phyloP scores from a whole-genome alignment of 2,797 vertebrate genomes.

The Tamandua tetradactyla region DNA sequence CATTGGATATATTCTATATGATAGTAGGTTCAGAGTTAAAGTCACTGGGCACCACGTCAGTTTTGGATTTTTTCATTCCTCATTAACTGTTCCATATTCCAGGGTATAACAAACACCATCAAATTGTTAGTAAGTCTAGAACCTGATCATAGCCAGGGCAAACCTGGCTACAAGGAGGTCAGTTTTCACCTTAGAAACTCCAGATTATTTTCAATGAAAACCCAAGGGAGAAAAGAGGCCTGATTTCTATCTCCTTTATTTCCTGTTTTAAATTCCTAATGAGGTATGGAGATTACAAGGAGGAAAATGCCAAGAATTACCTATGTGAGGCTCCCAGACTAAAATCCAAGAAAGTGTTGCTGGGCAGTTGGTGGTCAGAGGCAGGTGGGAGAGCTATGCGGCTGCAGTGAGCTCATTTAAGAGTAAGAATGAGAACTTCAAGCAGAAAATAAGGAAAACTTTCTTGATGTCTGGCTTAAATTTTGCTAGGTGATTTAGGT shows the following conservation, averaged over 20 bases:
- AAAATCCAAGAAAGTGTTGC: background rate
- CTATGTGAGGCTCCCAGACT: background rate
- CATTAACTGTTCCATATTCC: background rate
- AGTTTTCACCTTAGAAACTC: conserved; percentile 2
- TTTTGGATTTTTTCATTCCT: background rate
- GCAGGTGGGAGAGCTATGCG: background rate
- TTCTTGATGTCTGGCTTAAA: background rate
- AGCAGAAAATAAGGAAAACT: background rate
- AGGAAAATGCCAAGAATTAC: background rate
- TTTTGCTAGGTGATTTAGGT: background rate
- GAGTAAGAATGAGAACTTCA: background rate
- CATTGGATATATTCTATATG: background rate
- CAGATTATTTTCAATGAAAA: conserved; percentile 12
- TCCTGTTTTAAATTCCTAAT: conserved; percentile 18
- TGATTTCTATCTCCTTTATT: background rate
- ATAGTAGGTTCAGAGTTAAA: background rate
- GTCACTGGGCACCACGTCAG: background rate
- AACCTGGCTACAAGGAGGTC: background rate
- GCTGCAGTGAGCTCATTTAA: background rate
- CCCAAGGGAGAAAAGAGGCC: background rate
- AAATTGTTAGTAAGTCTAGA: background rate
- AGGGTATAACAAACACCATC: background rate
- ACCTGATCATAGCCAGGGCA: background rate
- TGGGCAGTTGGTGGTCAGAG: background rate
- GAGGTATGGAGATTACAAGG: background rate